phyloP scores from a whole-genome alignment of 2,113 vertebrate genomes.

The Heterotilapia buettikoferi region DNA sequence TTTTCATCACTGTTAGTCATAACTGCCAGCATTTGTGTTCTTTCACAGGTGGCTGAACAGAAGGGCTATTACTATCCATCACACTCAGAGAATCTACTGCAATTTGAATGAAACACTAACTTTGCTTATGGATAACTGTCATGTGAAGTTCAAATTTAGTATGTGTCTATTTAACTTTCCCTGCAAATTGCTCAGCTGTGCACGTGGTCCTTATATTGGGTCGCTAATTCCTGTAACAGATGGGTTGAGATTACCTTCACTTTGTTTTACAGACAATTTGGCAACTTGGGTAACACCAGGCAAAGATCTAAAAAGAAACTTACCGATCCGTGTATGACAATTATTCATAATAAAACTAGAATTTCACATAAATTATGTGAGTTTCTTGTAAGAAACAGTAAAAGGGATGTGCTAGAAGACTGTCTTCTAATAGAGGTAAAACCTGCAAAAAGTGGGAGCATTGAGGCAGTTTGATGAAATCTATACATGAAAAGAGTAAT shows the following conservation, averaged over 20 bases:
- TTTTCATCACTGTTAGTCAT: neutral
- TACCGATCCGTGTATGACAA: neutral
- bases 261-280: neutral
- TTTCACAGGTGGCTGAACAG: neutral
- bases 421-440: neutral
- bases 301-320: neutral
- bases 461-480: neutral
- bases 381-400: neutral
- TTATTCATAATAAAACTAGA: neutral
- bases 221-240: neutral
- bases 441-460: neutral
- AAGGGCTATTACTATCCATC: neutral
- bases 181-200: neutral
- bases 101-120: neutral
- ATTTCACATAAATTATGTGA: neutral
- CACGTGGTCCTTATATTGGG: neutral
- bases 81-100: neutral
- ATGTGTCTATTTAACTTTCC: neutral
- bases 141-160: neutral
- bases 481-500: neutral
- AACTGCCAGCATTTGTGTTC: neutral
- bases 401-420: neutral
- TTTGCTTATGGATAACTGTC: neutral
- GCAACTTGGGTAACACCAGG: neutral
- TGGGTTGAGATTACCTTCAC: neutral